Conservation (phyloP, 2,797 vertebrate genomes). For the Hydrolagus colliei region DNA sequence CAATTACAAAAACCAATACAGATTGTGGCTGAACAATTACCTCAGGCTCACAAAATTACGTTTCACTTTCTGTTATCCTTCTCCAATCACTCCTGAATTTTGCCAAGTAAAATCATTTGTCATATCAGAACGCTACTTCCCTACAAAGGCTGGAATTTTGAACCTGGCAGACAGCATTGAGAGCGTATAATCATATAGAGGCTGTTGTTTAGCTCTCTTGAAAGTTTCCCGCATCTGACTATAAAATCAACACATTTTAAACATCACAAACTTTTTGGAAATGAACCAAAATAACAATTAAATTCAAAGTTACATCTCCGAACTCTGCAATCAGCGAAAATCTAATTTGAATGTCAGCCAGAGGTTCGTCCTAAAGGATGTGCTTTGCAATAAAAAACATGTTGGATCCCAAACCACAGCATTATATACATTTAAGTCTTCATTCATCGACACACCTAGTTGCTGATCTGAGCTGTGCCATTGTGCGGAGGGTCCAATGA, state of each 20-base stretch:
- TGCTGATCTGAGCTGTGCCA: too few species aligned
- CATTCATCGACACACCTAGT: too few species aligned
- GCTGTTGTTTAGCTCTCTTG: background rate
- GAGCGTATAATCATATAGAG: background rate
- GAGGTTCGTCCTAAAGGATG: too few species aligned
- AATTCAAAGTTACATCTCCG: slow-evolving; percentile 4
- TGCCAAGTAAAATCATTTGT: background rate
- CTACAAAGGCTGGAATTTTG: background rate
- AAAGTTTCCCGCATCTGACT: background rate
- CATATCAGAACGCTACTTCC: background rate
- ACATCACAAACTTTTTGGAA: slow-evolving; percentile 20
- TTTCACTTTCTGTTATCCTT: background rate
- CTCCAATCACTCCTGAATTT: background rate
- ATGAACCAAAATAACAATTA: background rate
- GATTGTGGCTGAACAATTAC: background rate
- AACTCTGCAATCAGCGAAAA: slow-evolving; percentile 10
- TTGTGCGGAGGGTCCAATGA: too few species aligned
- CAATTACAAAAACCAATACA: background rate
- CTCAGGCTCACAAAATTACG: background rate
- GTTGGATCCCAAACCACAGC: too few species aligned
- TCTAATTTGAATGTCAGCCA: background rate
- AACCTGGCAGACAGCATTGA: background rate
- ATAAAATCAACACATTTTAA: slow-evolving; percentile 4
- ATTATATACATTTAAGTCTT: too few species aligned
- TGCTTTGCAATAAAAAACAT: too few species aligned